Conservation (phyloP, 1,140 invertebrate genomes). For the Procambarus clarkii region DNA sequence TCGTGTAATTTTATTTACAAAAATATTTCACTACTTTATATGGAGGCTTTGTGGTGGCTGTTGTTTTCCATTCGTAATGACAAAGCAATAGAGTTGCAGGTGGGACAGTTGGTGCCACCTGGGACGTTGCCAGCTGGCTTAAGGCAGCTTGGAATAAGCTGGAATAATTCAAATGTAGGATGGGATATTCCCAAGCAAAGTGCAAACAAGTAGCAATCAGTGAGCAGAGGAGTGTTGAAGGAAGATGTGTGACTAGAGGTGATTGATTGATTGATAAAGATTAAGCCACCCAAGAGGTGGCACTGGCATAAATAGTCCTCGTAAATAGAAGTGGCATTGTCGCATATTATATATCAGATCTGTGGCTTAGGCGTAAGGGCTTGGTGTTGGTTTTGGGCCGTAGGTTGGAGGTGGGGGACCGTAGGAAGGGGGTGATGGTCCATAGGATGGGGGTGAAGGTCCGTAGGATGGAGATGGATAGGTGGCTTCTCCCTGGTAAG, state of each 20-base stretch:
- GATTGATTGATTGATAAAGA: too few relatives aligned
- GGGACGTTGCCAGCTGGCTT: neutral
- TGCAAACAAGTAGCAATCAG: too few relatives aligned
- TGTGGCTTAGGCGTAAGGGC: neutral
- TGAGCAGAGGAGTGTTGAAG: too few relatives aligned
- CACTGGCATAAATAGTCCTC: too few relatives aligned
- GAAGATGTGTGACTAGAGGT: too few relatives aligned
- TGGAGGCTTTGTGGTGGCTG: neutral
- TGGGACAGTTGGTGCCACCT: neutral
- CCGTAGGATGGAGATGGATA: neutral
- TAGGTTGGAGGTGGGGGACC: neutral
- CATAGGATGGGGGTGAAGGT: slow-evolving; percentile 11
- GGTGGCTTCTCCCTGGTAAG: slow-evolving; percentile 84
- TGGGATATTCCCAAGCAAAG: too few relatives aligned
- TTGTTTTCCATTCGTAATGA: neutral
- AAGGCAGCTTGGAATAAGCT: neutral
- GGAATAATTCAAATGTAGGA: neutral
- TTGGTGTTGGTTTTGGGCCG: neutral
- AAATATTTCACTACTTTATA: neutral
- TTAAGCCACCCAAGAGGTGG: too few relatives aligned
- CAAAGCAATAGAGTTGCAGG: neutral
- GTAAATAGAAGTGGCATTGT: neutral
- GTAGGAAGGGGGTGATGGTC: slow-evolving; percentile 26
- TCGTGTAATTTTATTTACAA: neutral
- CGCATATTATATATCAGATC: neutral